phyloP scores from a whole-genome alignment of 2,888 invertebrate species.

The Himalopsyche kuldschensis region DNA sequence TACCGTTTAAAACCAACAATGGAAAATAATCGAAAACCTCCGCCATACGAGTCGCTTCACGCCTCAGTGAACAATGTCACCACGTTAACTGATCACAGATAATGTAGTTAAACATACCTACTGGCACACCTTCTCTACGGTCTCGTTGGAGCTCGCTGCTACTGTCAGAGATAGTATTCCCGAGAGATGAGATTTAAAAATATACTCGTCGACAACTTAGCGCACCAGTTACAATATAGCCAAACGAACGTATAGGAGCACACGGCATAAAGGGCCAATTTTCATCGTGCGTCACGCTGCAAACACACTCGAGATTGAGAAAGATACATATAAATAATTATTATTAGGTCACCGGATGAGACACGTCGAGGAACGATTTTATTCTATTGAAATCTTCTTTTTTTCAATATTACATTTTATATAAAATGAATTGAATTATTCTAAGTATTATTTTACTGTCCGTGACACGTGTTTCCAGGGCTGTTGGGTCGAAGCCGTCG shows the following conservation, averaged over 20 bases:
- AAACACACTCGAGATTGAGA: neutral
- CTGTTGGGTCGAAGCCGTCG: too few relatives aligned
- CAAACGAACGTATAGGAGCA: neutral
- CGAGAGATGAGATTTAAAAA: neutral
- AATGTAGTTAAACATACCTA: neutral
- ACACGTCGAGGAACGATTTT: too few relatives aligned
- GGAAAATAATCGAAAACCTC: neutral
- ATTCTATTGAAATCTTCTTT: too few relatives aligned
- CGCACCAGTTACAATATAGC: neutral
- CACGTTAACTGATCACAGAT: neutral
- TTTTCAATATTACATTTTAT: too few relatives aligned
- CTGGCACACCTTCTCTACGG: neutral
- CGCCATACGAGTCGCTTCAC: neutral
- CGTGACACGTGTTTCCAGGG: too few relatives aligned
- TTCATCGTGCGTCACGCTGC: neutral
- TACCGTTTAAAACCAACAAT: neutral
- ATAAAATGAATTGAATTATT: too few relatives aligned
- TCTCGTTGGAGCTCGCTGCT: neutral
- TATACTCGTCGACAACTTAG: neutral
- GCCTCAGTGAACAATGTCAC: neutral
- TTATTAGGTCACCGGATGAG: neutral
- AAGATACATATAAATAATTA: neutral
- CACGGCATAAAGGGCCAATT: neutral
- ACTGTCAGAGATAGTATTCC: neutral
- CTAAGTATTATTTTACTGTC: too few relatives aligned